Evolutionary conservation across 2,113 vertebrate genomes (phyloP), one percentile per base, ranked within the genome.

Genomic region (Pedionomus torquatus): DNA sequence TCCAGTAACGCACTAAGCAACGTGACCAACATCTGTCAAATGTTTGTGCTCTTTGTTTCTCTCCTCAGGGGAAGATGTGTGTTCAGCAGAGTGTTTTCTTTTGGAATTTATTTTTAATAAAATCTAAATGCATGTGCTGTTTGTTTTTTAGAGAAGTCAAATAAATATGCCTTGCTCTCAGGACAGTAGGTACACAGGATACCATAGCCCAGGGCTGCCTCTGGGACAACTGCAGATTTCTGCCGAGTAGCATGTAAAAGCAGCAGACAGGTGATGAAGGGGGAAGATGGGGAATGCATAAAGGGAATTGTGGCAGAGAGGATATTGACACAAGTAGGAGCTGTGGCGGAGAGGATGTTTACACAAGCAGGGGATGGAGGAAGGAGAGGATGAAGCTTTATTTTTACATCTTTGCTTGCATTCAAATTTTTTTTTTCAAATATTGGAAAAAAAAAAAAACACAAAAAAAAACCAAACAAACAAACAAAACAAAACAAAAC

Each of bases 51-150:
- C 46, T 74, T 28, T 81, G 28, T 49, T 92, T 92, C 77, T 92
- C 84, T 95, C 81, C 77, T 76, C 52, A 30, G 52, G 83, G 87
- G 19, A 81, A 91, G 81, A 89, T 43, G 25, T 66, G 61, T 65
- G 33, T 43, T 76, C 86, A 72, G 77, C 37, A 51, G 70, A 68
- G 37, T 72, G 61, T 69, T 87, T 93, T 93, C 43, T 89, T 82
- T 87, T 25, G 9, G 30, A 94, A 64, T 89, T 95, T 93, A 72
- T 95, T 96, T 96, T 95, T 95, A 95, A 93, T 97, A 94, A 95
- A 93, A 87, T 79, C 80, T 84, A 89, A 89, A 87, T 83, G 83
- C 11, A 65, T 80, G 51, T 71, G 39, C 26, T 84, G 17, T 90
- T 76, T 86, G 13, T 80, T 94, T 86, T 15, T 79, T 84, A 79